Evolutionary conservation across 2,797 vertebrate genomes (phyloP).

Genomic region (Leucoraja ocellata): DNA sequence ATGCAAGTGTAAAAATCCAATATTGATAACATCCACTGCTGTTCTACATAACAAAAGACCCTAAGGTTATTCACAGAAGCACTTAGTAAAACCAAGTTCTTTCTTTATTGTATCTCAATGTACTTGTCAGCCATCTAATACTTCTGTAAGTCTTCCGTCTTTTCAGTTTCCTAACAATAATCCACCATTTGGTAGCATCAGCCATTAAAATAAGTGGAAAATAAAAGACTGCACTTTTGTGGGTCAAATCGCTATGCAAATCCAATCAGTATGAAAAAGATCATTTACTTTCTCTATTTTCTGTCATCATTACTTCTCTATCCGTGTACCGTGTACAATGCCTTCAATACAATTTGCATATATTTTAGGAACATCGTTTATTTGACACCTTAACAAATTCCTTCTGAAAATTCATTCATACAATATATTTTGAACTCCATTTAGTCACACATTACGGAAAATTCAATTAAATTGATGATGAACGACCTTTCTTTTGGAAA

Average conservation of each 20-base stretch:
- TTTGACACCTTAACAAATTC: neutral
- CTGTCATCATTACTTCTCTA: neutral
- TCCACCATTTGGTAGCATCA: neutral
- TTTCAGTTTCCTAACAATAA: neutral
- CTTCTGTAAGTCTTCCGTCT: neutral
- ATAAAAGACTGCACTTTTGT: neutral
- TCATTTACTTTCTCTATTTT: neutral
- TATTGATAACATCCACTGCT: neutral
- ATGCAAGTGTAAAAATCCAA: neutral
- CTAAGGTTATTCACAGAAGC: neutral
- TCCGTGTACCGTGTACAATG: neutral
- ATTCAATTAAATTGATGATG: neutral
- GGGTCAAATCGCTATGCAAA: neutral
- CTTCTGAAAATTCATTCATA: slow-evolving; percentile 4
- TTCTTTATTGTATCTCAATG: neutral
- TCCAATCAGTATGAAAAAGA: neutral
- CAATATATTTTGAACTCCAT: neutral
- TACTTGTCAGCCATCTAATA: neutral
- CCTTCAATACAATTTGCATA: neutral
- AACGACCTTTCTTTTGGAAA: neutral
- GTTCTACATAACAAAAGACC: neutral
- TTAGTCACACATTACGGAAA: neutral
- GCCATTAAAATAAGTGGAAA: neutral
- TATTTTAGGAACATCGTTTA: neutral
- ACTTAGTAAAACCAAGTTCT: neutral